A percentile compares a stretch with the other conserved stretches of the same genome.
phyloP scores from a whole-genome alignment of 92 coral and sea anemone genomes.

The Diadumene lineata region DNA sequence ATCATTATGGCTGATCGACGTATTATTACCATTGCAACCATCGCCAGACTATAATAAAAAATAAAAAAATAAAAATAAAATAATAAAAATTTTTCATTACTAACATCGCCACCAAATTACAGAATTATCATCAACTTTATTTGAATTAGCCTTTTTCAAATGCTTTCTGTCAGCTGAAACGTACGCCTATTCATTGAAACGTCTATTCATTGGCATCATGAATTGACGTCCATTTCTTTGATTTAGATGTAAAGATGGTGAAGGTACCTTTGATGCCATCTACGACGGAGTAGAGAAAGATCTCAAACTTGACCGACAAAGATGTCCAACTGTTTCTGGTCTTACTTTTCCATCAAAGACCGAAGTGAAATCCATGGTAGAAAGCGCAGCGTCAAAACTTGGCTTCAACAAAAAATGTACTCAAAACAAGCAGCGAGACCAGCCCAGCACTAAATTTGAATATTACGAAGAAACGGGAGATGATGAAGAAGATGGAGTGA shows the following conservation, averaged over 20 bases:
- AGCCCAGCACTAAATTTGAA: neutral
- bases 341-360: neutral
- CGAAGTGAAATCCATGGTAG: neutral
- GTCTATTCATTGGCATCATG: neutral
- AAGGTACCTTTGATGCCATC: neutral
- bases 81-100: too few species aligned
- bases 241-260: neutral
- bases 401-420: conserved; percentile 1
- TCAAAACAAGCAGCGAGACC: neutral
- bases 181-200: too few species aligned
- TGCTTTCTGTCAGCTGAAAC: too few species aligned
- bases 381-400: neutral
- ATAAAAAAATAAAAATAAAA: too few species aligned
- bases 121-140: too few species aligned
- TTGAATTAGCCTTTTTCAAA: too few species aligned
- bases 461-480: neutral
- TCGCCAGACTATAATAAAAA: too few species aligned
- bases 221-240: neutral
- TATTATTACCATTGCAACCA: too few species aligned
- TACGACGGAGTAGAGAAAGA: neutral
- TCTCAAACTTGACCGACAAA: neutral
- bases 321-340: neutral
- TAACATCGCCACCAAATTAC: too few species aligned
- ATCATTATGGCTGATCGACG: too few species aligned
- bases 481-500: neutral